These are phyloP conservation scores for Phoenicopterus ruber DNA, from an alignment of 2,113 vertebrate genomes.

Conservation along the genomic window DNA sequence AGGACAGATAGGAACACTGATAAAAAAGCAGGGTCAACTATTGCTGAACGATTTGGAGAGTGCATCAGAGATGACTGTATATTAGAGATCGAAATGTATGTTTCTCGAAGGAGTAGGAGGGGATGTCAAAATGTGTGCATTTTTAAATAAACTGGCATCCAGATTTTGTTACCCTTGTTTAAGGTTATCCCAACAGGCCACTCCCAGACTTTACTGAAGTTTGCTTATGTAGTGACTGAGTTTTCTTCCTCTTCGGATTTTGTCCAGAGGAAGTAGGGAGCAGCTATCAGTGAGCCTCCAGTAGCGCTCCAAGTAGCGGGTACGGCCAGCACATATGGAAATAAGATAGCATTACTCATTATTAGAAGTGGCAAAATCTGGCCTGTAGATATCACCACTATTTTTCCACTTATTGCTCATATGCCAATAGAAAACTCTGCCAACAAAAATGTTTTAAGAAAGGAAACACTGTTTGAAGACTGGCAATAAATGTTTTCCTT, in stretches of 20 bases:
- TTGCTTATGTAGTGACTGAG: not conserved
- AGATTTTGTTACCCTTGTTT: not conserved
- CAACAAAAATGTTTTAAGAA: constrained; percentile 25
- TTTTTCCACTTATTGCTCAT: constrained; percentile 10
- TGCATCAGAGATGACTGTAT: not conserved
- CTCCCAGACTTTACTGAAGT: not conserved
- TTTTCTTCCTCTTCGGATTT: not conserved
- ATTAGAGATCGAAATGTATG: not conserved
- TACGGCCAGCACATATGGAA: not conserved
- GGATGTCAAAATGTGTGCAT: accelerated
- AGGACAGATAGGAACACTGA: not conserved
- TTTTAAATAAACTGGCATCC: not conserved
- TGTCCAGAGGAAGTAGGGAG: not conserved
- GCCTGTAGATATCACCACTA: not conserved
- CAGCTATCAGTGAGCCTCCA: not conserved
- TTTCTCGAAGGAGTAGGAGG: not conserved
- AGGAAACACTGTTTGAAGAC: constrained; percentile 17
- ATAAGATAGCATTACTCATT: not conserved
- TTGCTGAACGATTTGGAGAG: not conserved
- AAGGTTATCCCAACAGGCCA: not conserved
- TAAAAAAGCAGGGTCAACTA: not conserved
- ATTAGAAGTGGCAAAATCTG: constrained; percentile 14
- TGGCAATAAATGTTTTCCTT: constrained; percentile 16
- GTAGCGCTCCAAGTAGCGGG: not conserved
- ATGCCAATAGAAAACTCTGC: constrained; percentile 19